These are phyloP conservation scores for Caenorhabditis remanei DNA, from an alignment of 1,140 invertebrate species.

Conservation along the genomic window DNA sequence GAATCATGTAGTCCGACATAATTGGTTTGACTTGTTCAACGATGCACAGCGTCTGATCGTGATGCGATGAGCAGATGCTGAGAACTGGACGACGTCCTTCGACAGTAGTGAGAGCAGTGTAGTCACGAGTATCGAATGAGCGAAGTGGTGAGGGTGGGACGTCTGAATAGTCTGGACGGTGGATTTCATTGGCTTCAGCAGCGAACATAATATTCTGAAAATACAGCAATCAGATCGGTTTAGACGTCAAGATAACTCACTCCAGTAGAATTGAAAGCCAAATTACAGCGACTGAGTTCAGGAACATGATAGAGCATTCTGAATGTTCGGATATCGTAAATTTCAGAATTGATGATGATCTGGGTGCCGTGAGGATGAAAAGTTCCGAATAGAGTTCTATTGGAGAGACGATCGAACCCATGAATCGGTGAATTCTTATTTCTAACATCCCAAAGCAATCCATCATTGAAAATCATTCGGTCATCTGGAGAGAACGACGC, in stretches of 20 bases:
- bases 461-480: slow-evolving; percentile 92
- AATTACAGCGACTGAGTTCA: slow-evolving; percentile 87
- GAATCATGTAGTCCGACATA: not conserved
- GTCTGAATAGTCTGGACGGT: slow-evolving; percentile 49
- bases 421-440: slow-evolving; percentile 83
- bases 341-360: slow-evolving; percentile 82
- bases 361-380: slow-evolving; percentile 92
- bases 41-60: slow-evolving; percentile 83
- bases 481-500: slow-evolving; percentile 94
- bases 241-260: slow-evolving; percentile 60
- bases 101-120: slow-evolving; percentile 84
- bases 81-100: slow-evolving; percentile 85
- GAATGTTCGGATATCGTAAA: slow-evolving; percentile 94
- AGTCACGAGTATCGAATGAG: slow-evolving; percentile 89
- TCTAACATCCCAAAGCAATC: slow-evolving; percentile 94
- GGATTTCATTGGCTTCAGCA: slow-evolving; percentile 61
- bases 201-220: slow-evolving; percentile 69
- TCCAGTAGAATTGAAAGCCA: slow-evolving; percentile 81
- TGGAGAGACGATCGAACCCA: slow-evolving; percentile 97
- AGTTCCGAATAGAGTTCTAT: slow-evolving; percentile 88
- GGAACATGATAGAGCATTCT: slow-evolving; percentile 93
- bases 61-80: slow-evolving; percentile 79
- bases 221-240: not conserved
- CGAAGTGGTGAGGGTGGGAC: slow-evolving; percentile 49
- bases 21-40: slow-evolving; percentile 78